Evolutionary conservation across 1,140 invertebrate genomes (phyloP).

Genomic region (Orius insidiosus): DNA sequence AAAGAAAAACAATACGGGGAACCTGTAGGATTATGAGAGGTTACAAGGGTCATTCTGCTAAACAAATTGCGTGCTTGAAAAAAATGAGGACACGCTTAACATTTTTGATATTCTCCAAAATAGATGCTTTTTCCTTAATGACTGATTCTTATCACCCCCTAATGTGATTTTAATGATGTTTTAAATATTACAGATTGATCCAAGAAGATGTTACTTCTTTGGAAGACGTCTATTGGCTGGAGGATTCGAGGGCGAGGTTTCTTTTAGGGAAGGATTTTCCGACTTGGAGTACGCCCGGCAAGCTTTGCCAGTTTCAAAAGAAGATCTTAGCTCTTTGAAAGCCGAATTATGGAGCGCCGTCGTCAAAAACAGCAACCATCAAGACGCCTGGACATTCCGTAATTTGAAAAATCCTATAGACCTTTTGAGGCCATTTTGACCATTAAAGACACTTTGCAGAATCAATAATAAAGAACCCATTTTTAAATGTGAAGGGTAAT

Average conservation of each 20-base stretch:
- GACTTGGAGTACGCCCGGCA: conserved; percentile 59
- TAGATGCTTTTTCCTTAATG: too few species aligned
- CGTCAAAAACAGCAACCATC: conserved; percentile 68
- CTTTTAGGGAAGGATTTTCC: conserved; percentile 60
- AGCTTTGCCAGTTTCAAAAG: conserved; percentile 58
- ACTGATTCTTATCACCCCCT: not conserved
- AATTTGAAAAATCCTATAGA: too few species aligned
- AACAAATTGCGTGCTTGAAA: too few species aligned
- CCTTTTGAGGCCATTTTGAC: too few species aligned
- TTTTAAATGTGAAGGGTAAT: not conserved
- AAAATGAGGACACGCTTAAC: too few species aligned
- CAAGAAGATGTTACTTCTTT: conserved; percentile 62
- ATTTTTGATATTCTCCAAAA: too few species aligned
- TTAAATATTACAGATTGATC: conserved; percentile 37
- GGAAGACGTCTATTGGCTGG: conserved; percentile 77
- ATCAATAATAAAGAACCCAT: too few species aligned
- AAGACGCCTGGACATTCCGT: conserved; percentile 79
- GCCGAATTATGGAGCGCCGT: conserved; percentile 70
- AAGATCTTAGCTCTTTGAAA: conserved; percentile 54
- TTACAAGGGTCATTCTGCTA: too few species aligned
- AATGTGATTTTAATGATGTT: not conserved
- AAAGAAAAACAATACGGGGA: too few species aligned
- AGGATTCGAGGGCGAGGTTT: conserved; percentile 52
- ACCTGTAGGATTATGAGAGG: too few species aligned
- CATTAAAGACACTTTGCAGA: too few species aligned